A percentile compares a stretch with the other conserved stretches of the same genome.
These are phyloP conservation scores for Harpegnathos saltator DNA, from an alignment of 1,140 invertebrate species.

Conservation along the genomic window DNA sequence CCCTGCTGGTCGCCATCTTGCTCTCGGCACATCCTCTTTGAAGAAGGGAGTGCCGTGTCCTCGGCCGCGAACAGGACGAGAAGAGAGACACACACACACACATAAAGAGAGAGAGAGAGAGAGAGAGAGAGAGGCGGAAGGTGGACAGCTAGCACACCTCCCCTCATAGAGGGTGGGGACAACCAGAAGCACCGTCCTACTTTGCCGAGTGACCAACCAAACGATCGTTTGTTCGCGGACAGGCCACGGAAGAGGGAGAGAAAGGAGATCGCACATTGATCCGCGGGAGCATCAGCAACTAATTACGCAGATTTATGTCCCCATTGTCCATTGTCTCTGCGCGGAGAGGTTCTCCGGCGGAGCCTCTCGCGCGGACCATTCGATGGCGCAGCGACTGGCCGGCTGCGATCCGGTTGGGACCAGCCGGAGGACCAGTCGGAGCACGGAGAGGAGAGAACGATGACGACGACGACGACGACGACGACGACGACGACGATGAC, in stretches of 20 bases:
- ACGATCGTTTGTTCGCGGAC: slow-evolving; percentile 83
- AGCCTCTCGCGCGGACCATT: slow-evolving; percentile 68
- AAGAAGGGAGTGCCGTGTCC: slow-evolving; percentile 79
- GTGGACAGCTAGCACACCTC: slow-evolving; percentile 65
- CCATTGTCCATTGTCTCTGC: slow-evolving; percentile 88
- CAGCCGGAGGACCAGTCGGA: slow-evolving; percentile 43
- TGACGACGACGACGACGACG: slow-evolving; percentile 55
- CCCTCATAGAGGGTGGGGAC: slow-evolving; percentile 78
- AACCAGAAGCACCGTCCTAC: slow-evolving; percentile 81
- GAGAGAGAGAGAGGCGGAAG: slow-evolving; percentile 66
- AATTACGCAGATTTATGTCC: slow-evolving; percentile 90
- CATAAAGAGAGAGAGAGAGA: slow-evolving; percentile 24
- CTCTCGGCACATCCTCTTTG: slow-evolving; percentile 72
- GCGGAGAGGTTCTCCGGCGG: slow-evolving; percentile 63
- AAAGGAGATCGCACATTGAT: slow-evolving; percentile 86
- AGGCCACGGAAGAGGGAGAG: slow-evolving; percentile 74
- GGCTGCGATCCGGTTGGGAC: slow-evolving; percentile 37
- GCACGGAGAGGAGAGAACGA: slow-evolving; percentile 58
- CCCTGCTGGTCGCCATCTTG: slow-evolving; percentile 79
- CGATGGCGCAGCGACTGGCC: slow-evolving; percentile 64
- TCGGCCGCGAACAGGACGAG: slow-evolving; percentile 49
- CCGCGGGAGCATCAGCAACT: slow-evolving; percentile 87
- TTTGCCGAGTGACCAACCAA: slow-evolving; percentile 84
- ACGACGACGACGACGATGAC: slow-evolving; percentile 57
- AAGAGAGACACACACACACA: not conserved